Evolutionary conservation across 2,888 invertebrate genomes (phyloP).

Genomic region (Litoditis marina): DNA sequence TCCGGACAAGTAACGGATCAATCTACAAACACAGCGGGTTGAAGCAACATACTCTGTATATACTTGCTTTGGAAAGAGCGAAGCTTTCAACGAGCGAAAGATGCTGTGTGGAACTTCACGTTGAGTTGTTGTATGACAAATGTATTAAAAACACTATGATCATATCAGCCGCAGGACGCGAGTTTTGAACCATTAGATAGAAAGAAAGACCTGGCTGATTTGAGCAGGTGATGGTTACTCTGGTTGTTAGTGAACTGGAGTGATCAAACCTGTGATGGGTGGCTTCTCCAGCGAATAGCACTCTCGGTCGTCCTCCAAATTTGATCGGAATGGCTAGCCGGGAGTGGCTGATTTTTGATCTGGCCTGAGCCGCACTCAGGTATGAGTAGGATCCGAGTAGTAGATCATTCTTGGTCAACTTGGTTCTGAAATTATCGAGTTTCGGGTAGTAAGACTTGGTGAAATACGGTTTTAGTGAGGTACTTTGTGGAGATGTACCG

Average conservation of each 20-base stretch:
- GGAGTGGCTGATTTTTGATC: constrained; percentile 33
- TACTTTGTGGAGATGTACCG: too few relatives aligned
- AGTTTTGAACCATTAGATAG: neutral
- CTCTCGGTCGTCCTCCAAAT: constrained; percentile 29
- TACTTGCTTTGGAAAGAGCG: too few relatives aligned
- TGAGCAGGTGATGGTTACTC: neutral
- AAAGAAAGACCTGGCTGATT: neutral
- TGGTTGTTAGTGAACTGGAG: too few relatives aligned
- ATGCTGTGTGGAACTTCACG: neutral
- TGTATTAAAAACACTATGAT: too few relatives aligned
- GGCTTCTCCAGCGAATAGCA: constrained; percentile 57
- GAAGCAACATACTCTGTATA: too few relatives aligned
- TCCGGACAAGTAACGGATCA: too few relatives aligned
- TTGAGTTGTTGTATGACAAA: neutral
- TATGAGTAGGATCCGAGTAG: constrained; percentile 54
- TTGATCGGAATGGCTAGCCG: constrained; percentile 48
- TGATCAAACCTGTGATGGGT: constrained; percentile 56
- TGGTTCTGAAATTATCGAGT: constrained; percentile 27
- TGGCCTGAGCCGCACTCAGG: constrained; percentile 42
- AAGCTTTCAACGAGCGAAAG: too few relatives aligned
- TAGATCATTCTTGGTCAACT: constrained; percentile 46
- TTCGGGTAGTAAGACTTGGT: neutral
- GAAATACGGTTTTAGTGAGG: too few relatives aligned
- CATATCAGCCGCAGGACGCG: too few relatives aligned
- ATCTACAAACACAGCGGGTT: too few relatives aligned